Evolutionary conservation across 2,888 invertebrate species (phyloP).

Genomic region (Gymnocheta viridis): DNA sequence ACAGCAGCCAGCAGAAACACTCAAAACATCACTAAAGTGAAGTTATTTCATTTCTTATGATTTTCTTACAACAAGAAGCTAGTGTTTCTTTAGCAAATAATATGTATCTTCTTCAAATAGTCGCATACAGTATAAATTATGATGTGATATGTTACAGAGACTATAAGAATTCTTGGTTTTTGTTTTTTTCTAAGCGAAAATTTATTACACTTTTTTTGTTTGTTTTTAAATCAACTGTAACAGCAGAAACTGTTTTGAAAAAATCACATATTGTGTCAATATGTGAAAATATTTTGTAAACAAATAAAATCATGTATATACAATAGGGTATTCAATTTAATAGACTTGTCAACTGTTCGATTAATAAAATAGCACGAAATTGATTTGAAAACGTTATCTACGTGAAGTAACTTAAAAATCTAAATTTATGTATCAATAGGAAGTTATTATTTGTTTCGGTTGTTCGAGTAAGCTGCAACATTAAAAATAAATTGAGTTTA

Average conservation of each 20-base stretch:
- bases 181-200: not conserved
- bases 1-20: not conserved
- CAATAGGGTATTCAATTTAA: not conserved
- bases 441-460: too few relatives aligned
- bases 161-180: slow-evolving; percentile 15
- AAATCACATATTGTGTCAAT: slow-evolving; percentile 64
- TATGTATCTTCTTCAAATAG: slow-evolving; percentile 49
- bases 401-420: too few relatives aligned
- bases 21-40: slow-evolving; percentile 2
- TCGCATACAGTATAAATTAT: slow-evolving; percentile 49
- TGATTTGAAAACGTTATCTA: too few relatives aligned
- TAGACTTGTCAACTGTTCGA: not conserved
- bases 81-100: slow-evolving; percentile 13
- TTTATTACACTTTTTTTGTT: slow-evolving; percentile 30
- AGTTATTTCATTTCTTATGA: slow-evolving; percentile 36
- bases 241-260: not conserved
- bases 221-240: not conserved
- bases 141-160: slow-evolving; percentile 54
- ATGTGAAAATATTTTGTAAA: slow-evolving; percentile 46
- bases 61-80: slow-evolving; percentile 29
- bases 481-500: too few relatives aligned
- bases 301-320: not conserved
- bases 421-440: too few relatives aligned
- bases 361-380: too few relatives aligned
- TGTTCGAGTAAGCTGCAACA: too few relatives aligned